Percentiles rank a stretch among this genome's conserved stretches.
These are phyloP conservation scores for Conus canariensis DNA, from an alignment of 2,888 invertebrate species.

Conservation along the genomic window DNA sequence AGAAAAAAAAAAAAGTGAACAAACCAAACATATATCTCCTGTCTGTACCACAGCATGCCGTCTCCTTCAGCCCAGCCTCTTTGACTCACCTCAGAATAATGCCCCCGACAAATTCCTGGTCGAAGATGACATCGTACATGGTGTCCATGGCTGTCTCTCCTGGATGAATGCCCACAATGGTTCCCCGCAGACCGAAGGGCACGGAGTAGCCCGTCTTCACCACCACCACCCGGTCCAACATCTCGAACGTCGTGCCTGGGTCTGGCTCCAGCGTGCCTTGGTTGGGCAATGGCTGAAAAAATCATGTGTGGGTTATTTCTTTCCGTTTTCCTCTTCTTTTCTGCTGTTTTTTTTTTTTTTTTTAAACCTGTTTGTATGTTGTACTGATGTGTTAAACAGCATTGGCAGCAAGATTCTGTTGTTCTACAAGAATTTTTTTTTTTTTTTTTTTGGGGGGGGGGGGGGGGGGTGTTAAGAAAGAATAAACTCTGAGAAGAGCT, in stretches of 20 bases:
- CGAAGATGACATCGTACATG: constrained; percentile 90
- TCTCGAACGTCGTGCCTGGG: constrained; percentile 83
- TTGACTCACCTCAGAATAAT: constrained; percentile 79
- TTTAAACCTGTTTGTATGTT: background rate
- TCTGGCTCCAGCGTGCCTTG: constrained; percentile 82
- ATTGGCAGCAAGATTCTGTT: background rate
- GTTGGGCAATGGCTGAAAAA: constrained; percentile 72
- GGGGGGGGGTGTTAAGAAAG: too few relatives aligned
- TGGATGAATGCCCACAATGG: constrained; percentile 85
- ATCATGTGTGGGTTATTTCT: background rate
- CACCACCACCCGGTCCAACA: constrained; percentile 92
- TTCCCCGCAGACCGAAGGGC: constrained; percentile 91
- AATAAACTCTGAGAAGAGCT: too few relatives aligned
- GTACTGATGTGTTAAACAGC: background rate
- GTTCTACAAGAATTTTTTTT: too few relatives aligned
- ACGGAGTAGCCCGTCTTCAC: constrained; percentile 87
- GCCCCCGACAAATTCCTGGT: constrained; percentile 87
- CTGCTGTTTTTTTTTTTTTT: background rate
- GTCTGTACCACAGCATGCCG: too few relatives aligned
- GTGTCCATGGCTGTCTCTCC: constrained; percentile 81
- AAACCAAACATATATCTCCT: too few relatives aligned
- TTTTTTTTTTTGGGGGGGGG: too few relatives aligned
- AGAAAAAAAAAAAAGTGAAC: too few relatives aligned
- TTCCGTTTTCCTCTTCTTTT: background rate
- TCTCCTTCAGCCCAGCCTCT: too few relatives aligned